Conservation (phyloP, 2,888 invertebrate genomes). For the Drosophila ustulata region DNA sequence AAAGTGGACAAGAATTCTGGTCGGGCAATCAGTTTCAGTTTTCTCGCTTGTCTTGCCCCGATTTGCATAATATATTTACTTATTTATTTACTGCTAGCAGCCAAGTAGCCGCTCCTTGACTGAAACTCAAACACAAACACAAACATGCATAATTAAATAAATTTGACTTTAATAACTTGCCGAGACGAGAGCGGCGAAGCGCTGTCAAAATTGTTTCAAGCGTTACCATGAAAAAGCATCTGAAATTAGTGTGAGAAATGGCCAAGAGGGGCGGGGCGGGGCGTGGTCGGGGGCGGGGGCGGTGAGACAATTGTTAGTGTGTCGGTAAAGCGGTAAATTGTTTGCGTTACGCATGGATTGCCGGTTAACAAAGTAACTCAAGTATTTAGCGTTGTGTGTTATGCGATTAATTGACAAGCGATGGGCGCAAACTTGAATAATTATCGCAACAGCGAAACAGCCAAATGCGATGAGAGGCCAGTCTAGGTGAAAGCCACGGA, state of each 20-base stretch:
- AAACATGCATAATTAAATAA: slow-evolving; percentile 69
- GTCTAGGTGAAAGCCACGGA: no score
- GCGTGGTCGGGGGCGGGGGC: no score
- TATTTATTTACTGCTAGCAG: slow-evolving; percentile 42
- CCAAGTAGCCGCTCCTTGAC: slow-evolving; percentile 10
- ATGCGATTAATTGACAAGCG: slow-evolving; percentile 8
- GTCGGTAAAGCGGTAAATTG: slow-evolving; percentile 15
- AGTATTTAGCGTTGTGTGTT: neutral
- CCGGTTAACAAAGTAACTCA: slow-evolving; percentile 1
- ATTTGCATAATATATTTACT: slow-evolving; percentile 41
- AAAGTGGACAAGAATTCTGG: slow-evolving; percentile 13
- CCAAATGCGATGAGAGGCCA: no score
- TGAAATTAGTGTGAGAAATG: slow-evolving; percentile 8
- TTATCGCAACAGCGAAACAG: no score
- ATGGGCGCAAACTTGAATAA: neutral
- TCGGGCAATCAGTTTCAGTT: slow-evolving; percentile 43
- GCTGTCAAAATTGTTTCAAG: slow-evolving; percentile 6
- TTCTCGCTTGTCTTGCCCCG: slow-evolving; percentile 28
- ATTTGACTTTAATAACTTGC: slow-evolving; percentile 69
- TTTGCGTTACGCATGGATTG: slow-evolving; percentile 14
- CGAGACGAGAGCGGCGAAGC: neutral
- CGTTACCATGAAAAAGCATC: slow-evolving; percentile 1
- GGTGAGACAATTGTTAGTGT: slow-evolving; percentile 3
- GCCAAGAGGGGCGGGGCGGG: neutral
- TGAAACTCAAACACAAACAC: slow-evolving; percentile 12